A percentile compares a stretch with the other conserved stretches of the same genome.
These are phyloP conservation scores for Melanotaenia maccullochi DNA, from an alignment of 2,797 vertebrate species.

Conservation along the genomic window DNA sequence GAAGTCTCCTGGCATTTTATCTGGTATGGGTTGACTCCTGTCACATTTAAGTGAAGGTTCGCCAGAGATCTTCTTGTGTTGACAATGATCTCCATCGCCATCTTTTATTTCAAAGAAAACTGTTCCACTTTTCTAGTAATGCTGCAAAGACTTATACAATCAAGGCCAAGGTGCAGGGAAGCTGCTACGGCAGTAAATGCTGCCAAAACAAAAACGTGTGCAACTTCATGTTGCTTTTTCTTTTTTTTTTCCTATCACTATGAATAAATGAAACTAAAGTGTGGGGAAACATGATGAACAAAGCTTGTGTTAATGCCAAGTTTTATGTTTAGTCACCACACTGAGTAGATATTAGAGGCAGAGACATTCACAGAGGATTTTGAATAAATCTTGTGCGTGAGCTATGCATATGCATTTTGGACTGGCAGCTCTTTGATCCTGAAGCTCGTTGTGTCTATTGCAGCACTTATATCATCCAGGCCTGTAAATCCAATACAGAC, in stretches of 20 bases:
- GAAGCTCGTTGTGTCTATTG: constrained; percentile 52
- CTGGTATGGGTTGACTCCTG: background rate
- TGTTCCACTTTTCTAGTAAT: background rate
- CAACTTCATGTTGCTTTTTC: background rate
- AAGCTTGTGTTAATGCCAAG: constrained; percentile 50
- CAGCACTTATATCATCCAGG: constrained; percentile 41
- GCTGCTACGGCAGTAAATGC: background rate
- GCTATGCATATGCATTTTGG: constrained; percentile 31
- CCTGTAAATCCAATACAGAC: constrained; percentile 46
- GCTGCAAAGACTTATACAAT: background rate
- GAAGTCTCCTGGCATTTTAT: background rate
- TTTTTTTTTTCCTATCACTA: constrained; percentile 1
- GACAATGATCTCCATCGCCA: background rate
- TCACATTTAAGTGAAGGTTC: background rate
- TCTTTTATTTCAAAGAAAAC: background rate
- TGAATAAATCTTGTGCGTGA: constrained; percentile 50
- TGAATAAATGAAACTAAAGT: constrained; percentile 32
- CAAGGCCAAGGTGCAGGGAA: background rate
- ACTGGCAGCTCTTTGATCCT: constrained; percentile 63
- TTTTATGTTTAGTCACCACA: constrained; percentile 58
- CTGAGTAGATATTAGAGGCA: constrained; percentile 51
- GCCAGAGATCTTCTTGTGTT: background rate
- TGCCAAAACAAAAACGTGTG: background rate
- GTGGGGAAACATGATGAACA: constrained; percentile 44
- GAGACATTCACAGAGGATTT: constrained; percentile 45